Base-by-base conservation (phyloP, 2,888 invertebrate species). In the Malthinus seriepunctatus region DNA sequence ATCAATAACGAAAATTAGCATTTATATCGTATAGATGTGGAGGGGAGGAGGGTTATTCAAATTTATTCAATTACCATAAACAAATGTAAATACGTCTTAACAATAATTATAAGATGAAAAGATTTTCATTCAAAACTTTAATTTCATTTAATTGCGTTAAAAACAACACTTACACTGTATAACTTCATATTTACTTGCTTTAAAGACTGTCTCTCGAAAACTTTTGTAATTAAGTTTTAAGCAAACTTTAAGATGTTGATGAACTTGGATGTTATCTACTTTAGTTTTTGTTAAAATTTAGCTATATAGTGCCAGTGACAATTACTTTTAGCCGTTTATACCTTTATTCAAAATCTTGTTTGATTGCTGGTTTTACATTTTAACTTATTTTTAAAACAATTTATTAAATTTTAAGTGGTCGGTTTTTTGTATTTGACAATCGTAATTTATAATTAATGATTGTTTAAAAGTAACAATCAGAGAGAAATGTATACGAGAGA, bases 171-270 rank as follows among this genome's bases (percentile, higher is more conserved):
- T 56, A 45, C 44, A 10, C 34, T 35, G 33, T 34, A 37, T 34
- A 51, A 47, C 51, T 56, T 51, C 56, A 56, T 56, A 51, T 51
- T 56, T 56, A 47, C 56, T 51, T 55, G 45, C 56, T 47, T 51
- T 50, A 42, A 23, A 51, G 46, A 56, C 51, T 51, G 51, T 56
- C 56, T 23, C 23, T 51, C 51, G 32, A 35, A 45, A 56, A 56
- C 51, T 56, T 56, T 32, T 56, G 34, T 56, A 56, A 56, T 56
- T 47, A 51, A 56, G 51, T 51, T 56, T 51, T 46, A 33, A 51
- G 54, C 39, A 48, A 47, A 51, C 51, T 51, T 44, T 56, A 42
- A 50, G 50, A 56, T 34, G 35, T 56, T 56, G 49, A 49, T 35
- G 15, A 50, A 31, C 37, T 42, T 56, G 14, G 37, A 50, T 49